These are phyloP conservation scores for Euwallacea fornicatus DNA, from an alignment of 1,140 invertebrate species.

Conservation along the genomic window DNA sequence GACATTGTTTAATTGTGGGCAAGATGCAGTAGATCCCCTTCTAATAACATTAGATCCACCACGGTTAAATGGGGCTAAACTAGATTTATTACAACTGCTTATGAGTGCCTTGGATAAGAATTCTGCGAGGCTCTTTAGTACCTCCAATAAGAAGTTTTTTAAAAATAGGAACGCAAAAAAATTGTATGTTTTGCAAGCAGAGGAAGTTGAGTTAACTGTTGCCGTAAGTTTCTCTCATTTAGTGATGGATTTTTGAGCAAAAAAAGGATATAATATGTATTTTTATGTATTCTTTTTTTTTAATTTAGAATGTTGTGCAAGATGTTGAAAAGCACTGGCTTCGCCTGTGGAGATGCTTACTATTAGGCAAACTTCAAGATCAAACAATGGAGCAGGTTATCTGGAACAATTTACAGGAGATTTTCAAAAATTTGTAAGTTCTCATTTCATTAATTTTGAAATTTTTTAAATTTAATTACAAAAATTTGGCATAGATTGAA, in stretches of 20 bases:
- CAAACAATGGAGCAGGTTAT: constrained; percentile 32
- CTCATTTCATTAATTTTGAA: neutral
- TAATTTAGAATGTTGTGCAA: constrained; percentile 42
- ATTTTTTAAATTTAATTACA: neutral
- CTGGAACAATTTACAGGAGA: constrained; percentile 29
- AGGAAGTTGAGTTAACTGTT: constrained; percentile 35
- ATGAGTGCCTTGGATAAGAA: constrained; percentile 35
- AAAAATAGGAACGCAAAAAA: constrained; percentile 32
- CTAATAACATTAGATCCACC: constrained; percentile 38
- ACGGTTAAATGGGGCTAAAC: constrained; percentile 24
- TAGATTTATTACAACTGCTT: constrained; percentile 31
- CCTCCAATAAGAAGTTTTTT: constrained; percentile 29
- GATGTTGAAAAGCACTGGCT: constrained; percentile 47
- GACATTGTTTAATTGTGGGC: constrained; percentile 44
- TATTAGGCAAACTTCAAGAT: constrained; percentile 46
- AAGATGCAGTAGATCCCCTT: constrained; percentile 40
- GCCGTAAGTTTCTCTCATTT: constrained; percentile 27
- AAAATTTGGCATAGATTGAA: neutral
- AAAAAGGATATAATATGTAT: neutral
- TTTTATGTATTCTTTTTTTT: constrained; percentile 14
- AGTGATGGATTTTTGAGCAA: neutral
- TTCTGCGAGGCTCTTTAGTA: constrained; percentile 26
- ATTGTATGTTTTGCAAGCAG: constrained; percentile 25
- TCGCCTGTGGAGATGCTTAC: constrained; percentile 46
- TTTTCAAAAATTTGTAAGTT: constrained; percentile 40